Conservation (phyloP, 2,113 vertebrate genomes). For the Paracanthobrama guichenoti region DNA sequence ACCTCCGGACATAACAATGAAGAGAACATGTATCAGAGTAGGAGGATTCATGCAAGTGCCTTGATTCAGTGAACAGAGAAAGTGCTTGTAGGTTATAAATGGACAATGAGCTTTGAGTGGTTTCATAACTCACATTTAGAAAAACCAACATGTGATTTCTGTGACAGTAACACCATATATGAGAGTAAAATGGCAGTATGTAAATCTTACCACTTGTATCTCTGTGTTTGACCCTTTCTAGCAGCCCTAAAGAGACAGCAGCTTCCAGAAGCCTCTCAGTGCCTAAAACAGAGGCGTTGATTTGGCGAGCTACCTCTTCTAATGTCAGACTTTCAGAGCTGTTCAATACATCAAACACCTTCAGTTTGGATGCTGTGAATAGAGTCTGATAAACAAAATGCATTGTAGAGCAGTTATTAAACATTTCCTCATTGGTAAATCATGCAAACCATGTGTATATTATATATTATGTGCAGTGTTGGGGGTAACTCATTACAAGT, state of each 20-base stretch:
- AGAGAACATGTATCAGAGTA: background rate
- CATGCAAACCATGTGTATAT: background rate
- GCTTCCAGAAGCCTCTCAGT: constrained; percentile 81
- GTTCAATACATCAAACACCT: constrained; percentile 84
- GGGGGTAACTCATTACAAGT: too few species aligned
- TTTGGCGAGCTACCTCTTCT: constrained; percentile 70
- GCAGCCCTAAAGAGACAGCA: constrained; percentile 80
- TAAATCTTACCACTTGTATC: constrained; percentile 51
- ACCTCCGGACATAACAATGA: constrained; percentile 13
- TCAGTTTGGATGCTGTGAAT: constrained; percentile 82
- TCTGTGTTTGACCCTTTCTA: constrained; percentile 71
- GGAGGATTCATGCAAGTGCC: background rate
- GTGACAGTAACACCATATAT: background rate
- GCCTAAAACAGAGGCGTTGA: constrained; percentile 74
- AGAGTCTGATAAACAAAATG: constrained; percentile 75
- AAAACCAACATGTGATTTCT: background rate
- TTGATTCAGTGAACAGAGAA: background rate
- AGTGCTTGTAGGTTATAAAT: constrained; percentile 7
- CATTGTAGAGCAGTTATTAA: background rate
- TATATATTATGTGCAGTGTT: too few species aligned
- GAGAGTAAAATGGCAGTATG: background rate
- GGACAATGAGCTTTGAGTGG: background rate
- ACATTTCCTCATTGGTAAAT: background rate
- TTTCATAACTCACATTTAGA: background rate
- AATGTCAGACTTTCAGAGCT: constrained; percentile 63